Conservation (phyloP, 2,888 invertebrate species). For the Eupeodes latifasciatus region DNA sequence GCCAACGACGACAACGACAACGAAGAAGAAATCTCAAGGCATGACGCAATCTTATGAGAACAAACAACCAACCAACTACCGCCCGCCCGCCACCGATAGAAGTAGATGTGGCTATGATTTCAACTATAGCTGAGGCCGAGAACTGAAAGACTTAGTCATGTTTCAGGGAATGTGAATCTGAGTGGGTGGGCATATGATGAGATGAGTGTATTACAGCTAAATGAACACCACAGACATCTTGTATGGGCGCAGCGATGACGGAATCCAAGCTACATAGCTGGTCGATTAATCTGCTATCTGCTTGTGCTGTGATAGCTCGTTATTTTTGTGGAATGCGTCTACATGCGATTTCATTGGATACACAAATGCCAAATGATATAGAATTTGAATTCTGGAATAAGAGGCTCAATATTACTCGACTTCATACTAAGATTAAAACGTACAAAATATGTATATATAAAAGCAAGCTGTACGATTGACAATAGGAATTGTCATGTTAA, state of each 20-base stretch:
- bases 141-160: slow-evolving; percentile 54
- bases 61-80: slow-evolving; percentile 9
- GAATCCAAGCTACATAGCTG: slow-evolving; percentile 48
- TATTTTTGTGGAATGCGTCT: slow-evolving; percentile 64
- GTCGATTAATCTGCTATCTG: slow-evolving; percentile 69
- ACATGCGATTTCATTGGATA: slow-evolving; percentile 39
- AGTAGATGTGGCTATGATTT: not conserved
- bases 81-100: slow-evolving; percentile 17
- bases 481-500: slow-evolving; percentile 57
- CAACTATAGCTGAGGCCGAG: not conserved
- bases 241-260: slow-evolving; percentile 60
- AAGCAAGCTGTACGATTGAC: too few relatives aligned
- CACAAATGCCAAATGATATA: slow-evolving; percentile 5
- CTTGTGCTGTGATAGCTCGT: slow-evolving; percentile 66
- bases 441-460: not conserved
- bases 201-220: not conserved
- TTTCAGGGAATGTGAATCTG: slow-evolving; percentile 42
- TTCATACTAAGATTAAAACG: not conserved
- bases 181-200: slow-evolving; percentile 40
- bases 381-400: slow-evolving; percentile 9
- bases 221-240: slow-evolving; percentile 46
- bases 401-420: not conserved
- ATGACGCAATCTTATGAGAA: slow-evolving; percentile 68
- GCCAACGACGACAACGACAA: slow-evolving; percentile 12
- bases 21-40: slow-evolving; percentile 33